phyloP scores from a whole-genome alignment of 2,113 vertebrate genomes.

The Pimephales promelas region DNA sequence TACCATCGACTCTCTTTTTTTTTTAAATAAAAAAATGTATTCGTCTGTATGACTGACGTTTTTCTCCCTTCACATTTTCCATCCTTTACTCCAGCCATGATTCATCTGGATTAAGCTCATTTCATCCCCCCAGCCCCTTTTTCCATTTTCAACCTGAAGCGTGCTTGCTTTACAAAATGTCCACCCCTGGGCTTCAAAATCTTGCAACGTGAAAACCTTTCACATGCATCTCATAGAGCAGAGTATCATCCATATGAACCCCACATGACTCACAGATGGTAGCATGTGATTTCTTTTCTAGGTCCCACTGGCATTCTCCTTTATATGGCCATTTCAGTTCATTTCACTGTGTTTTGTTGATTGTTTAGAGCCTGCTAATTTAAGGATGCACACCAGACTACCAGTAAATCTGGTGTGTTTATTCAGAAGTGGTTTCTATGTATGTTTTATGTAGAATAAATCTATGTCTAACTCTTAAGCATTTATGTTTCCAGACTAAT shows the following conservation, averaged over 20 bases:
- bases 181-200: constrained; percentile 45
- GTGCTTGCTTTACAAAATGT: constrained; percentile 59
- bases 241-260: constrained; percentile 1
- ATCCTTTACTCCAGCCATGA: neutral
- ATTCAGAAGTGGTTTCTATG: neutral
- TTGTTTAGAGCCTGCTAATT: constrained; percentile 5
- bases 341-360: neutral
- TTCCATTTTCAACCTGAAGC: constrained; percentile 41
- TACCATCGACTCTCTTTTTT: neutral
- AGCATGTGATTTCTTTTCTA: constrained; percentile 38
- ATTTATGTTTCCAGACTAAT: constrained; percentile 82
- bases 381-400: neutral
- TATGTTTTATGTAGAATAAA: neutral
- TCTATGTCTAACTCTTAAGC: neutral
- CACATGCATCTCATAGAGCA: constrained; percentile 47
- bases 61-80: constrained; percentile 18
- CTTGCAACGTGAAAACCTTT: constrained; percentile 55
- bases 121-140: constrained; percentile 15
- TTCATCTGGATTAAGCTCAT: constrained; percentile 19
- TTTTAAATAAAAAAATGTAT: neutral
- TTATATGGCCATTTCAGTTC: neutral
- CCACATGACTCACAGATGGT: constrained; percentile 21
- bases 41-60: neutral
- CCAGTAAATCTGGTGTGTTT: neutral
- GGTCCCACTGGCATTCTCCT: neutral